These are phyloP conservation scores for Hypotaenidia okinawae DNA, from an alignment of 2,797 vertebrate species.

Conservation along the genomic window DNA sequence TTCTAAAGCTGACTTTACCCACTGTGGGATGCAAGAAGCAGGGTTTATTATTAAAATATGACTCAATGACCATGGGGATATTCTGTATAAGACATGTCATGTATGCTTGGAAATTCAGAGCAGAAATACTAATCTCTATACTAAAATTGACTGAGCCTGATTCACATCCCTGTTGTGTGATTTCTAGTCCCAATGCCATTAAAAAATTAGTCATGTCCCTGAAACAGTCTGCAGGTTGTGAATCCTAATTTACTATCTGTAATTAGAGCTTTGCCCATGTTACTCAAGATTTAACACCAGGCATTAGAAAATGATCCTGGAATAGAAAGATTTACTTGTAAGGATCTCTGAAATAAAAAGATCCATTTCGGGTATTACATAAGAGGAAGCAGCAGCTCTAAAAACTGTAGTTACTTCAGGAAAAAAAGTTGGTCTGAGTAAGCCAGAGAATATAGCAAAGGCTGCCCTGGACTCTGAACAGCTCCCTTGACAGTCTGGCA, in stretches of 20 bases:
- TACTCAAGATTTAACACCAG: neutral
- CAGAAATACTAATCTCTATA: neutral
- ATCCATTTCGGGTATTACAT: neutral
- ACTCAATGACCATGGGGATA: slow-evolving; percentile 17
- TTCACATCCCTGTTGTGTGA: slow-evolving; percentile 8
- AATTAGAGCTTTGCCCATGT: slow-evolving; percentile 15
- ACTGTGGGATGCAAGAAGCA: neutral
- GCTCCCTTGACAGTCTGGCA: neutral
- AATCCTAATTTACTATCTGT: slow-evolving; percentile 49
- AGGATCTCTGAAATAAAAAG: neutral
- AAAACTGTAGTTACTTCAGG: neutral
- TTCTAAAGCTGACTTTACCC: neutral
- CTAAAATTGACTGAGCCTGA: neutral
- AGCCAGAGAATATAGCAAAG: neutral
- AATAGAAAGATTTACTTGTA: neutral
- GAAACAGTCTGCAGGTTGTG: slow-evolving; percentile 14
- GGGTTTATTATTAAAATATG: slow-evolving; percentile 17
- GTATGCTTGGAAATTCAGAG: slow-evolving; percentile 19
- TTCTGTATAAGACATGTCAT: neutral
- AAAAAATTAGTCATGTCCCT: slow-evolving; percentile 43
- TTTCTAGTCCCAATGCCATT: neutral
- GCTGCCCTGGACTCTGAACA: neutral
- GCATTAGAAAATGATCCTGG: neutral
- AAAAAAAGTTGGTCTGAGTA: neutral
- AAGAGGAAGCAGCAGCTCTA: neutral